Conservation (phyloP, 2,113 vertebrate species). For the Alouatta palliata region DNA sequence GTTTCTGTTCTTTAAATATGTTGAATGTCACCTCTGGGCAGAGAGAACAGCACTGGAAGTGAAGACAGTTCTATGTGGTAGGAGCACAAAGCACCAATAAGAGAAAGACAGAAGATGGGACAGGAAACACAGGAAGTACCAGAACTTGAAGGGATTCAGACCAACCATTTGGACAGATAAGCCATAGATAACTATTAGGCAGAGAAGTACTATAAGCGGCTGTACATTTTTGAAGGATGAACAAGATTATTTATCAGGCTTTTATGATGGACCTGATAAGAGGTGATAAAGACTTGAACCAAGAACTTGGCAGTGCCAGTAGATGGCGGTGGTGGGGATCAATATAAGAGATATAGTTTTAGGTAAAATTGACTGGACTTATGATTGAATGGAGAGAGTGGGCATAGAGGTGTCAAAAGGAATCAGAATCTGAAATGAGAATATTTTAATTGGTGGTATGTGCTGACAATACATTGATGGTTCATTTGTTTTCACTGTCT, state of each 20-base stretch:
- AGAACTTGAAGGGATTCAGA: neutral
- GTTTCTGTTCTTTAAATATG: conserved; percentile 8
- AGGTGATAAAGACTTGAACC: neutral
- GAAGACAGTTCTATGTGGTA: neutral
- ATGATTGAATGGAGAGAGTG: neutral
- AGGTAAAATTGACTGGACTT: neutral
- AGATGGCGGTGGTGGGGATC: neutral
- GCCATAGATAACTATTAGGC: neutral
- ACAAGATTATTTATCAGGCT: neutral
- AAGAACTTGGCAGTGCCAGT: neutral
- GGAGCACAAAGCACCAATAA: neutral
- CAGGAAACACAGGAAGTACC: neutral
- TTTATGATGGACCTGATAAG: neutral
- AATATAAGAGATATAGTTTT: neutral
- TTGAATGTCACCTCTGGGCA: neutral
- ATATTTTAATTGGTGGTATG: neutral
- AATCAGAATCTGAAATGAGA: neutral
- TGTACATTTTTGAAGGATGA: neutral
- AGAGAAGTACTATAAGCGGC: neutral
- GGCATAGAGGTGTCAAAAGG: neutral
- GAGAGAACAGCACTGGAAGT: neutral
- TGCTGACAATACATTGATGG: neutral
- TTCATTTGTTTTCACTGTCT: conserved; percentile 37
- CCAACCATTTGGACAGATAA: neutral
- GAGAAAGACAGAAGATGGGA: neutral